A percentile compares a stretch with the other conserved stretches of the same genome.
Evolutionary conservation across 2,113 vertebrate species (phyloP).

Genomic region (Ardeotis arabs): DNA sequence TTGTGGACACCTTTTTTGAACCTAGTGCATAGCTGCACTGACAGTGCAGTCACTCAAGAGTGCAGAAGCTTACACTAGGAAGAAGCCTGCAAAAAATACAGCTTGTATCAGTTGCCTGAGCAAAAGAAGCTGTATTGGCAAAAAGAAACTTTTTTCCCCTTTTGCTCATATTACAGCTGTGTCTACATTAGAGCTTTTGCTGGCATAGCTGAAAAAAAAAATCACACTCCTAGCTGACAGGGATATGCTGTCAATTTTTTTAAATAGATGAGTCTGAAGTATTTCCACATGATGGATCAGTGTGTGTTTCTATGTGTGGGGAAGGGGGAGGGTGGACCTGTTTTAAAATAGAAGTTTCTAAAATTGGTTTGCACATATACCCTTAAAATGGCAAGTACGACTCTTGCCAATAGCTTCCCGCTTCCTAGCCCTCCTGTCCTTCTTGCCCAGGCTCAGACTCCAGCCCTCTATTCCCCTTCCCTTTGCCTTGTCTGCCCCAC

Average conservation of each 20-base stretch:
- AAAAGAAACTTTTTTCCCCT: not conserved
- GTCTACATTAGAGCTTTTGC: slow-evolving; percentile 44
- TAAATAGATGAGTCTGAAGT: slow-evolving; percentile 17
- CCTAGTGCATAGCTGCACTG: not conserved
- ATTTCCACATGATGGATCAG: slow-evolving; percentile 43
- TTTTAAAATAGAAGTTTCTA: slow-evolving; percentile 53
- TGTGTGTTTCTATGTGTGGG: not conserved
- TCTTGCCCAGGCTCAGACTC: not conserved
- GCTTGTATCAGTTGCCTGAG: not conserved
- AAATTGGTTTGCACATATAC: slow-evolving; percentile 30
- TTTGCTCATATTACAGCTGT: slow-evolving; percentile 23
- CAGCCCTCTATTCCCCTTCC: not conserved
- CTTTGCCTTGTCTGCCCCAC: not conserved
- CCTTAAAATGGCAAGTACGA: slow-evolving; percentile 17
- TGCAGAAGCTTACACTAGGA: not conserved
- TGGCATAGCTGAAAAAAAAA: slow-evolving; percentile 50
- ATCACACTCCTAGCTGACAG: slow-evolving; percentile 30
- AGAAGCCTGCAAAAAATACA: not conserved
- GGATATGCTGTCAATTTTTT: slow-evolving; percentile 40
- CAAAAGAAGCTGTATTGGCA: slow-evolving; percentile 39
- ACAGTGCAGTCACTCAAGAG: not conserved
- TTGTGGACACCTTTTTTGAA: not conserved
- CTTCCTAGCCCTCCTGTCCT: not conserved
- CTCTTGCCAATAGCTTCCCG: not conserved
- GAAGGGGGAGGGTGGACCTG: not conserved